Base-by-base conservation (phyloP, 2,888 invertebrate species). In the Cryptosula pallasiana region DNA sequence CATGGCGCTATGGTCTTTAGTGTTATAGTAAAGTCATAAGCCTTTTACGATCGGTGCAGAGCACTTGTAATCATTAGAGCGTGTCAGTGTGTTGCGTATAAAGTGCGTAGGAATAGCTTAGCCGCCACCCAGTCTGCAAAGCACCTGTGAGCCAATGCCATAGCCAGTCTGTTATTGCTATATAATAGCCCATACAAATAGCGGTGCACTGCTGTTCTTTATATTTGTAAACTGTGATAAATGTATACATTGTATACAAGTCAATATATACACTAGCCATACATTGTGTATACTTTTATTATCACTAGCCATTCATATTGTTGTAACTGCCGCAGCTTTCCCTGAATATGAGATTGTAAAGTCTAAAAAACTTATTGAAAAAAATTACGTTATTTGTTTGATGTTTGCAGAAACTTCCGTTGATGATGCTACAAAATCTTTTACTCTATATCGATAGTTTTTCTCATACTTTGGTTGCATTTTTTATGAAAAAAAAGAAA, bases 61-160 rank as follows among this genome's bases (percentile, higher is more conserved):
- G 45, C 45, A 13, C 45, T 45, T 45, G 45, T 45, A 45, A 45
- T 45, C 45, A 45, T 5, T 20, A 45, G 45, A 45, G 45, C 45
- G 45, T 45, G 45, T 45, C 45, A 45, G 45, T 20, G 45, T 20
- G 45, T 45, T 45, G 45, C 9, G 20, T 5, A 45, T 45, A 45
- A 45, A 45, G 45, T 45, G 45, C 45, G 20, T 5, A 45, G 45
- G 63, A 5, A 63, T 63, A 9, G 63, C 63, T 63, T 16, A 63
- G 63, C 45, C 63, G 63, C 63, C 63, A 63, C 32, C 5, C 32
- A 63, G 63, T 63, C 63, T 63, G 32, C 32, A 2, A 25, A 2
- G 63, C 63, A 63, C 63, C 63, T 63, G 63, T 63, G 63, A 32
- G 3, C 27, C 2, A 27, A 13, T 5, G 45, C 45, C 45, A 45